A percentile compares a stretch with the other conserved stretches of the same genome.
Conservation (phyloP, 2,797 vertebrate genomes). For the Phataginus tricuspis region DNA sequence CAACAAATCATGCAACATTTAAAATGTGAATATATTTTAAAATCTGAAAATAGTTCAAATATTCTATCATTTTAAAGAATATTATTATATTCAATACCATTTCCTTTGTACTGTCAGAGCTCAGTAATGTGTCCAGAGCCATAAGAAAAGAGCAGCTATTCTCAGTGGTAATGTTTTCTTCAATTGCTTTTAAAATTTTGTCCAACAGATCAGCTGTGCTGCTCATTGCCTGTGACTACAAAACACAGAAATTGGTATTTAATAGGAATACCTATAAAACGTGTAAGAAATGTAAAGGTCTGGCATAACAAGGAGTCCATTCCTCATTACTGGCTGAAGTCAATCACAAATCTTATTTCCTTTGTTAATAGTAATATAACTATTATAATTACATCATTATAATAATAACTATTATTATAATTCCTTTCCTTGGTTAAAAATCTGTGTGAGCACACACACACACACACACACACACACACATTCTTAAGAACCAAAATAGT, state of each 20-base stretch:
- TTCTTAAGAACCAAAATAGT: neutral
- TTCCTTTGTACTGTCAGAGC: constrained; percentile 82
- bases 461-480: neutral
- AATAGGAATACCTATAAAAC: constrained; percentile 51
- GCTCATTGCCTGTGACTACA: constrained; percentile 89
- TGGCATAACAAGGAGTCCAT: neutral
- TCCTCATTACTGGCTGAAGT: constrained; percentile 9
- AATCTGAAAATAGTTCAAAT: constrained; percentile 33
- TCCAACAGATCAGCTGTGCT: constrained; percentile 92
- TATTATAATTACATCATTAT: neutral
- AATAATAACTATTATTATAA: neutral
- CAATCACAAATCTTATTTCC: neutral
- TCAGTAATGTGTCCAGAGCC: constrained; percentile 89
- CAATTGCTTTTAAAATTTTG: constrained; percentile 92
- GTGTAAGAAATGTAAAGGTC: neutral
- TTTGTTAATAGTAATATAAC: neutral
- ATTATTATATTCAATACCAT: constrained; percentile 82
- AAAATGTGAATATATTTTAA: neutral
- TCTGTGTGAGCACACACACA: neutral
- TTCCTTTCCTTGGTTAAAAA: constrained; percentile 25
- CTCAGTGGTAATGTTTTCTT: constrained; percentile 91
- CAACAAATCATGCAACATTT: constrained; percentile 14
- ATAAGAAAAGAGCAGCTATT: constrained; percentile 93
- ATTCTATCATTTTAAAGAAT: constrained; percentile 10
- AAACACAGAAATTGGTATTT: constrained; percentile 77